Conservation (phyloP, 1,140 invertebrate genomes). For the Heliothis subflexa region DNA sequence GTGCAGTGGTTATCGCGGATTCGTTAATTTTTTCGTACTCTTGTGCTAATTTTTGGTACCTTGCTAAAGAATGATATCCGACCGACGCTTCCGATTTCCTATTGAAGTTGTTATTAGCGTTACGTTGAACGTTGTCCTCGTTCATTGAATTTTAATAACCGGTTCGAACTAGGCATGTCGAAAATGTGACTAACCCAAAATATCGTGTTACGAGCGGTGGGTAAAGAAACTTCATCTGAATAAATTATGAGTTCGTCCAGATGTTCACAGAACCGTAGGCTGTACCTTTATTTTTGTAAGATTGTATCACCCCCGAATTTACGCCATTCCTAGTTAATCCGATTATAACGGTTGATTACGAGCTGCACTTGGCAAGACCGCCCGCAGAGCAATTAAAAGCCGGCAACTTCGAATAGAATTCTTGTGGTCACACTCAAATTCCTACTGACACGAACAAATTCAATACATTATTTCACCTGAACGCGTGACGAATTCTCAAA, state of each 20-base stretch:
- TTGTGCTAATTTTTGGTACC: slow-evolving; percentile 26
- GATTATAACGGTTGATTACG: background rate
- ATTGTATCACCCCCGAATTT: background rate
- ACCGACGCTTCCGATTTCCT: slow-evolving; percentile 28
- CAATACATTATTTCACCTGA: slow-evolving; percentile 18
- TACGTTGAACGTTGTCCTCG: background rate
- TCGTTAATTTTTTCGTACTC: slow-evolving; percentile 28
- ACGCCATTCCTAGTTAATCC: background rate
- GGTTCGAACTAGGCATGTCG: slow-evolving; percentile 5
- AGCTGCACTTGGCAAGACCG: background rate
- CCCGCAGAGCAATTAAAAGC: background rate
- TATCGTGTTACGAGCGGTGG: slow-evolving; percentile 3
- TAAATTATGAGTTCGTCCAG: slow-evolving; percentile 23
- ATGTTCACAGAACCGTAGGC: background rate
- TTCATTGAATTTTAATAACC: slow-evolving; percentile 24
- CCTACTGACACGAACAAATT: background rate
- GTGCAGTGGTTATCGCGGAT: slow-evolving; percentile 38
- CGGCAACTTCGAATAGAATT: background rate
- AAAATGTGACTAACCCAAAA: slow-evolving; percentile 18
- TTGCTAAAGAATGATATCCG: slow-evolving; percentile 17
- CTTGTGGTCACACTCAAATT: background rate
- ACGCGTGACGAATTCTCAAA: background rate
- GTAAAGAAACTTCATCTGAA: slow-evolving; percentile 7
- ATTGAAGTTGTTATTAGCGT: slow-evolving; percentile 10
- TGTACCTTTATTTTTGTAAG: too few relatives aligned